Conservation (phyloP, 1,140 invertebrate species). For the Cherax quadricarinatus region DNA sequence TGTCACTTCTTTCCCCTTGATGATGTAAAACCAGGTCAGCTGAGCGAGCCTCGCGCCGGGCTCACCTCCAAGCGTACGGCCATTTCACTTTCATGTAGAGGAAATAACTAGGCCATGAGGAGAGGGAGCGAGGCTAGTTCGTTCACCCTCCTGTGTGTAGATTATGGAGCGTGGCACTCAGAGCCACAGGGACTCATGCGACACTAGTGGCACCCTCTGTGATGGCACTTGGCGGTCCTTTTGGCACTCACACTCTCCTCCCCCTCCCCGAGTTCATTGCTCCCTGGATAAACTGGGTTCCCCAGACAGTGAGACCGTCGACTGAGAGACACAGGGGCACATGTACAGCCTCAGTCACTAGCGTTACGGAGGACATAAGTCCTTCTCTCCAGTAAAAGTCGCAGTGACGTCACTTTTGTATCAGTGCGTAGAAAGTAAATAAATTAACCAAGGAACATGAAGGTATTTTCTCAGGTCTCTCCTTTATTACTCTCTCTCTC, state of each 20-base stretch:
- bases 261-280: conserved; percentile 55
- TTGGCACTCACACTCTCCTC: conserved; percentile 49
- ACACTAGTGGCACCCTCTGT: background rate
- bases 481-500: conserved; percentile 15
- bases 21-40: conserved; percentile 64
- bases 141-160: conserved; percentile 65
- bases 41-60: conserved; percentile 42
- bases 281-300: conserved; percentile 56
- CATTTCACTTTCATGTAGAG: conserved; percentile 65
- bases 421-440: conserved; percentile 44
- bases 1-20: conserved; percentile 52
- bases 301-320: conserved; percentile 26
- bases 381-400: conserved; percentile 31
- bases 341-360: background rate
- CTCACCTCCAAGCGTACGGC: conserved; percentile 11
- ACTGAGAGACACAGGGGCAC: conserved; percentile 24
- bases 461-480: conserved; percentile 23
- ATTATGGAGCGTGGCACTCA: conserved; percentile 55
- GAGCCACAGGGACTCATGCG: conserved; percentile 33
- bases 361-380: conserved; percentile 7
- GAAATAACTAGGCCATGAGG: conserved; percentile 53
- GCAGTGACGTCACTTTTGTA: conserved; percentile 43
- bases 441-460: background rate
- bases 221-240: conserved; percentile 28
- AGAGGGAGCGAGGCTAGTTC: conserved; percentile 58